A percentile compares a stretch with the other conserved stretches of the same genome.
phyloP scores from a whole-genome alignment of 2,888 invertebrate species.

The Neoascia interrupta region DNA sequence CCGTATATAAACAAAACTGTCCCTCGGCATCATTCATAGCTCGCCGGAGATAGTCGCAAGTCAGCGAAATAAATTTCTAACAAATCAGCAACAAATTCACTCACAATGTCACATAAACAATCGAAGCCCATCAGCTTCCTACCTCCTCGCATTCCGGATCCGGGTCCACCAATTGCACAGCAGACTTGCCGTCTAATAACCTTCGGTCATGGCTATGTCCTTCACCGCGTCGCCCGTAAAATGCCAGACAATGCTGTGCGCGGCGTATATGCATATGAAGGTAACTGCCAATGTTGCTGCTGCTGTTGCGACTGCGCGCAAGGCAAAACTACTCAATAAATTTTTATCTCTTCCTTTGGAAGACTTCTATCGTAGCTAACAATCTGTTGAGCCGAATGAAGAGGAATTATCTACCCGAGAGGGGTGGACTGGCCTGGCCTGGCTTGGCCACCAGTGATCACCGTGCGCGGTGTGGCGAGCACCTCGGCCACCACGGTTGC shows the following conservation, averaged over 20 bases:
- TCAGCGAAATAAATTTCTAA: conserved; percentile 60
- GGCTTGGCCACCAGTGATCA: conserved; percentile 11
- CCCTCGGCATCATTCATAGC: conserved; percentile 1
- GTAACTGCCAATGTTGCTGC: conserved; percentile 9
- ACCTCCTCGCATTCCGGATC: not conserved
- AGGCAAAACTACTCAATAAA: conserved; percentile 53
- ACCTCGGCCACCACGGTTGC: conserved; percentile 15
- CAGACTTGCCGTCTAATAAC: conserved; percentile 42
- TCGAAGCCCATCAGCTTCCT: conserved; percentile 41
- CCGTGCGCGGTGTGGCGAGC: not conserved
- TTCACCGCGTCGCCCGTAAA: conserved; percentile 36
- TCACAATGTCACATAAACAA: conserved; percentile 63
- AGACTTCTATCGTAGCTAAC: conserved; percentile 45
- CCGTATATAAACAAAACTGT: conserved; percentile 31
- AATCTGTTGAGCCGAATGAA: conserved; percentile 30
- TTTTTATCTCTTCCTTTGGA: conserved; percentile 56
- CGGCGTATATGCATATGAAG: conserved; percentile 38
- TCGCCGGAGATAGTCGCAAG: not conserved
- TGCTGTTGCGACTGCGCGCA: conserved; percentile 34
- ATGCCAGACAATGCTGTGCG: not conserved
- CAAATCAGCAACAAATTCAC: conserved; percentile 69
- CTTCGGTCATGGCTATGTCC: conserved; percentile 55
- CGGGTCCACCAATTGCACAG: not conserved
- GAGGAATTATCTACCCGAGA: conserved; percentile 20
- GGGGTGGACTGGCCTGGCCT: conserved; percentile 28